phyloP scores from a whole-genome alignment of 2,113 vertebrate species.

The Cranoglanis bouderius region DNA sequence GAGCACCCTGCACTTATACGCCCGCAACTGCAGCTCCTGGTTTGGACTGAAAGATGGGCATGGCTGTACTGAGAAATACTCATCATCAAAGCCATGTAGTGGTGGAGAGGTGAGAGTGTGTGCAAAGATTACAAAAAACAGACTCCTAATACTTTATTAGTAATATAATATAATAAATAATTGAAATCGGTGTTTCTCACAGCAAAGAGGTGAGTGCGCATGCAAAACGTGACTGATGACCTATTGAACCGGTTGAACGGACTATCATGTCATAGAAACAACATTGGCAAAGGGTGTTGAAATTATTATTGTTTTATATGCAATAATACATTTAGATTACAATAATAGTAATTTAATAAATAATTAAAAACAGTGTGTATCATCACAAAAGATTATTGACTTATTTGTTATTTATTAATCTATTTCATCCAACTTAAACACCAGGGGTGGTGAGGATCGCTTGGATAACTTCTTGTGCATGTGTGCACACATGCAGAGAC shows the following conservation, averaged over 20 bases:
- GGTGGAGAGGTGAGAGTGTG: conserved; percentile 86
- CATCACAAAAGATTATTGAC: neutral
- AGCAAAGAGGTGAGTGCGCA: neutral
- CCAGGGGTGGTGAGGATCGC: neutral
- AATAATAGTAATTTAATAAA: neutral
- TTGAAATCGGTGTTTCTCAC: neutral
- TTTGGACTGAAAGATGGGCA: conserved; percentile 86
- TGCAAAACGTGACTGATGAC: neutral
- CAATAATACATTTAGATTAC: neutral
- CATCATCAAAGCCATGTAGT: conserved; percentile 84
- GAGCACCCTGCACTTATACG: conserved; percentile 88
- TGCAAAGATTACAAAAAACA: neutral
- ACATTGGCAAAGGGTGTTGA: neutral
- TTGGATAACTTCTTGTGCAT: neutral
- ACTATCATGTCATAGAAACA: neutral
- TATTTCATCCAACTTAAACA: neutral
- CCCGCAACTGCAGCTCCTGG: conserved; percentile 82
- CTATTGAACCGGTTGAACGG: neutral
- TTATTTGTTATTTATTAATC: neutral
- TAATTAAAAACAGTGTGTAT: neutral
- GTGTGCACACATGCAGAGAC: neutral
- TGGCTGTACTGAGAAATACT: conserved; percentile 91
- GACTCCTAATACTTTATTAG: neutral
- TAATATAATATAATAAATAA: neutral
- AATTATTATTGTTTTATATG: neutral